phyloP scores from a whole-genome alignment of 2,888 invertebrate genomes.

The Rosalia funebris region DNA sequence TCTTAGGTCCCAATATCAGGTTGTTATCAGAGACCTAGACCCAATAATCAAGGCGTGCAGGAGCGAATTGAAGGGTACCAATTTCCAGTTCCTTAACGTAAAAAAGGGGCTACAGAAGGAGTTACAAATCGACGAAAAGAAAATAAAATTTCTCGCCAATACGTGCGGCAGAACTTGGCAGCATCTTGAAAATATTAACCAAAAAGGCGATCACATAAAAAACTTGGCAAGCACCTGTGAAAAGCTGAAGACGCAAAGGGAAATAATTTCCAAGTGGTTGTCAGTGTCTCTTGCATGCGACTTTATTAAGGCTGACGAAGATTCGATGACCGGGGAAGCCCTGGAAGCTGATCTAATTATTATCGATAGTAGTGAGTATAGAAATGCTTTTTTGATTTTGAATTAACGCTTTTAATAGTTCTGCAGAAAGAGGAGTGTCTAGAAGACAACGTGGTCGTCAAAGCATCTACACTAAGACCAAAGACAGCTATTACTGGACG shows the following conservation, averaged over 20 bases:
- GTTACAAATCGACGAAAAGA: slow-evolving; percentile 51
- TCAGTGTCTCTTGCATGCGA: slow-evolving; percentile 26
- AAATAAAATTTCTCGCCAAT: slow-evolving; percentile 51
- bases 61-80: slow-evolving; percentile 41
- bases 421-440: no score
- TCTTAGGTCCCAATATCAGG: no score
- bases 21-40: no score
- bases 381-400: no score
- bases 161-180: slow-evolving; percentile 63
- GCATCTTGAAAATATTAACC: slow-evolving; percentile 62
- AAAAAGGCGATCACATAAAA: slow-evolving; percentile 67
- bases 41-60: slow-evolving; percentile 47
- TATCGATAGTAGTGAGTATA: no score
- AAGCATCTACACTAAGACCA: slow-evolving; percentile 10
- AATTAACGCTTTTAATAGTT: no score
- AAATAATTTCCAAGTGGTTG: slow-evolving; percentile 56
- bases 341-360: no score
- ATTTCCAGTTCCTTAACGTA: slow-evolving; percentile 42
- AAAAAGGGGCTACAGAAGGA: slow-evolving; percentile 50
- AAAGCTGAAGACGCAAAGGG: slow-evolving; percentile 68
- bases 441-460: no score
- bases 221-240: slow-evolving; percentile 67
- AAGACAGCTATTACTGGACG: slow-evolving; percentile 13
- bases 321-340: no score
- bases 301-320: no score